phyloP scores from a whole-genome alignment of 2,113 vertebrate species.

The Archocentrus centrarchus region DNA sequence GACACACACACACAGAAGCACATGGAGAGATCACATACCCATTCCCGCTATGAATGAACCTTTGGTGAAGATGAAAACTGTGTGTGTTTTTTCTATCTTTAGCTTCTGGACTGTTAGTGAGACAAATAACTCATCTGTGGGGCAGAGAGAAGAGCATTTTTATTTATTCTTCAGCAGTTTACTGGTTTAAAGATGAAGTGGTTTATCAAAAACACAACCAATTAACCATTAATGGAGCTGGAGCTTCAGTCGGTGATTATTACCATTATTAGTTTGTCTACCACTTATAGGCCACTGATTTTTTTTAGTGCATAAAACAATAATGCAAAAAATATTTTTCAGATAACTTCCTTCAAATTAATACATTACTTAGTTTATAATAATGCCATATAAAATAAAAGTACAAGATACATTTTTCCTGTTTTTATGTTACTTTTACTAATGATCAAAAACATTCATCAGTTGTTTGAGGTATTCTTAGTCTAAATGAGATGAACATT shows the following conservation, averaged over 20 bases:
- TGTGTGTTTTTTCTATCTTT: not conserved
- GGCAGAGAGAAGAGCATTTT: not conserved
- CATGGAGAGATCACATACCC: not conserved
- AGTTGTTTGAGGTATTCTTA: too few relatives aligned
- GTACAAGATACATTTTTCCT: not conserved
- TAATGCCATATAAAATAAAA: not conserved
- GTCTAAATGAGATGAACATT: too few relatives aligned
- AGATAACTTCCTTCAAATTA: not conserved
- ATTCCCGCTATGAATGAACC: not conserved
- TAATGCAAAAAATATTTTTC: not conserved
- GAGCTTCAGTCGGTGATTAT: not conserved
- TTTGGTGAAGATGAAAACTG: not conserved
- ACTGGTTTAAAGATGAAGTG: not conserved
- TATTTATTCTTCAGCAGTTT: not conserved
- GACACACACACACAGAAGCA: constrained; percentile 36
- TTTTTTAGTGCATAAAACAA: not conserved
- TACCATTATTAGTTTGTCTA: not conserved
- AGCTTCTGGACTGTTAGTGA: not conserved
- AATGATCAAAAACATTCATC: too few relatives aligned
- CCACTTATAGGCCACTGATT: not conserved
- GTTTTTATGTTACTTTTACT: not conserved
- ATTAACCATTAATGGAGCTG: not conserved
- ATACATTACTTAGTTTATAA: not conserved
- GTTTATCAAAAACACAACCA: not conserved
- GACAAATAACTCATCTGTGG: too few relatives aligned